These are phyloP conservation scores for Xenopus tropicalis DNA, from an alignment of 2,113 vertebrate species.

Conservation along the genomic window DNA sequence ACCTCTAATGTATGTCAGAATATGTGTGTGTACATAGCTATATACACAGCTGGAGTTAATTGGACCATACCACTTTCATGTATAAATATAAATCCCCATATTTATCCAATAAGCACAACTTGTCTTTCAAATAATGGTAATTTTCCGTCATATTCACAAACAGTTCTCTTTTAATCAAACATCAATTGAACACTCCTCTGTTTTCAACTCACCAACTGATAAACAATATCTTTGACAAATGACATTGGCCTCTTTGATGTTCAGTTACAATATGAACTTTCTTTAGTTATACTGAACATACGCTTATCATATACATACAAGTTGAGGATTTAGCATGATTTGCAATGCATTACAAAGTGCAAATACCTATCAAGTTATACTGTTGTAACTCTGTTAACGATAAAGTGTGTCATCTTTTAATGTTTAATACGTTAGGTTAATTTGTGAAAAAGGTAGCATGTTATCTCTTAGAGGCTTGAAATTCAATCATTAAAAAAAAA, in stretches of 20 bases:
- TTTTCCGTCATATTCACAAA: constrained; percentile 31
- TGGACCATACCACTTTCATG: constrained; percentile 37
- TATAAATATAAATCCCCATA: constrained; percentile 38
- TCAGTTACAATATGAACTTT: constrained; percentile 8
- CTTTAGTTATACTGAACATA: constrained; percentile 16
- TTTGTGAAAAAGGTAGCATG: too few species aligned
- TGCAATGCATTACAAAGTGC: too few species aligned
- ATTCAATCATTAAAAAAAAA: too few species aligned
- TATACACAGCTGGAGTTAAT: constrained; percentile 43
- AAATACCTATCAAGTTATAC: too few species aligned
- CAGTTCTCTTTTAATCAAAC: constrained; percentile 44
- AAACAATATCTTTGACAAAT: constrained; percentile 40
- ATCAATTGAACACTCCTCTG: constrained; percentile 32
- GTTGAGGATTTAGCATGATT: constrained; percentile 16
- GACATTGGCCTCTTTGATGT: constrained; percentile 33
- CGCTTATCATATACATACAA: constrained; percentile 17
- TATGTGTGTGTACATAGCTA: constrained; percentile 2
- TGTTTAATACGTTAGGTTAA: too few species aligned
- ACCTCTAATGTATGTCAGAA: constrained; percentile 26
- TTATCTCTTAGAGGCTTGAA: too few species aligned
- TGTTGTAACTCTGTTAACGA: too few species aligned
- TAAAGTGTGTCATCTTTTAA: too few species aligned
- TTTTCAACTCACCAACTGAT: constrained; percentile 24
- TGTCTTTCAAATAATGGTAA: constrained; percentile 33
- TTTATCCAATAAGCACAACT: constrained; percentile 41